These are phyloP conservation scores for Sabatieria punctata DNA, from an alignment of 2,888 invertebrate species.

Conservation along the genomic window DNA sequence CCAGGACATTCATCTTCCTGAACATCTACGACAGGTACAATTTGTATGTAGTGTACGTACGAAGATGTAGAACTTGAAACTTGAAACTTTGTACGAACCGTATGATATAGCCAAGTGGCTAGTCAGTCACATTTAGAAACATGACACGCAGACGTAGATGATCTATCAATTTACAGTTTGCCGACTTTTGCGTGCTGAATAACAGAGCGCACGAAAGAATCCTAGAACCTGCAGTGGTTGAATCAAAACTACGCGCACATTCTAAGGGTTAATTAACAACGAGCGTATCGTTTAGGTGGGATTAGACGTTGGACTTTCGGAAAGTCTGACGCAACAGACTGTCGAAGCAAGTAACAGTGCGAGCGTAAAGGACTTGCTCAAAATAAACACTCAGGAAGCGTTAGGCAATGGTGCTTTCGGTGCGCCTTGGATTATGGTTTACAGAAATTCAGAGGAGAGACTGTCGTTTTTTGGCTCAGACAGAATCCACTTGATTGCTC, in stretches of 20 bases:
- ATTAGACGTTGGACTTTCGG: slow-evolving; percentile 11
- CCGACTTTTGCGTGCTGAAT: no score
- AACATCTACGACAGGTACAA: slow-evolving; percentile 14
- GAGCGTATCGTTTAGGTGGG: slow-evolving; percentile 6
- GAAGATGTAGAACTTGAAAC: no score
- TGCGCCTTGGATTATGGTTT: slow-evolving; percentile 21
- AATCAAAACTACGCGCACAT: no score
- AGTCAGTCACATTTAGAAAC: no score
- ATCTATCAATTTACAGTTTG: no score
- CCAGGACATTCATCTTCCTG: slow-evolving; percentile 15
- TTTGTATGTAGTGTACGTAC: background rate
- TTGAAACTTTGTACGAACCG: no score
- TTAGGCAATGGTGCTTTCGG: slow-evolving; percentile 16
- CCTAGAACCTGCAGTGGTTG: no score
- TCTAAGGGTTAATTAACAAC: no score
- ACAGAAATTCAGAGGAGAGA: slow-evolving; percentile 11
- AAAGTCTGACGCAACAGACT: slow-evolving; percentile 9
- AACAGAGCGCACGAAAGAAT: no score
- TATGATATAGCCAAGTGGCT: no score
- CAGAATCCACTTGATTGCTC: slow-evolving; percentile 17
- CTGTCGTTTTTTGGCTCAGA: slow-evolving; percentile 21
- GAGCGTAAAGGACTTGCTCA: slow-evolving; percentile 10
- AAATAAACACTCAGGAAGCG: slow-evolving; percentile 12
- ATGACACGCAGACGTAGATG: no score
- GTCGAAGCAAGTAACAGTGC: slow-evolving; percentile 10